These are phyloP conservation scores for Podarcis muralis DNA, from an alignment of 2,113 vertebrate species.

Conservation along the genomic window DNA sequence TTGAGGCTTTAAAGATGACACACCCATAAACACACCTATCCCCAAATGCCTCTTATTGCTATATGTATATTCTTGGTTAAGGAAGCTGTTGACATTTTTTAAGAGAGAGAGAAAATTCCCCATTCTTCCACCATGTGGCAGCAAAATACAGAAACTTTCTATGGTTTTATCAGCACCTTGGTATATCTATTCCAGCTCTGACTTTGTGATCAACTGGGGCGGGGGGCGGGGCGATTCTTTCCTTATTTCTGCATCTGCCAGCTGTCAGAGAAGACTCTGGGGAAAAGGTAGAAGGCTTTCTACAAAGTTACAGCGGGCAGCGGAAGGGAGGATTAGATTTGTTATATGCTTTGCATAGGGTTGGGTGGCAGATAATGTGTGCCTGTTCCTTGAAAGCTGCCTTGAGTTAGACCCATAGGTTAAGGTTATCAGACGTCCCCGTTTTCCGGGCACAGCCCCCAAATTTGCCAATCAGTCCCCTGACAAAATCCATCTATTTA, in stretches of 20 bases:
- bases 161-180: constrained; percentile 6
- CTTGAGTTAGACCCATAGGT: too few species aligned
- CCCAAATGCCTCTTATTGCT: neutral
- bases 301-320: constrained; percentile 58
- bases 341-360: constrained; percentile 33
- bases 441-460: too few species aligned
- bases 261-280: constrained; percentile 59
- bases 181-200: constrained; percentile 56
- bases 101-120: constrained; percentile 2
- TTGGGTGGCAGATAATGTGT: constrained; percentile 4
- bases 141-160: constrained; percentile 25
- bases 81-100: neutral
- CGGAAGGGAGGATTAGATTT: constrained; percentile 52
- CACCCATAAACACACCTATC: neutral
- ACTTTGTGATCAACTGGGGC: constrained; percentile 47
- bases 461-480: too few species aligned
- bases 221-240: constrained; percentile 5
- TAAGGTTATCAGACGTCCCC: too few species aligned
- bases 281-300: constrained; percentile 61
- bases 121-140: constrained; percentile 60
- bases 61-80: neutral
- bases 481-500: too few species aligned
- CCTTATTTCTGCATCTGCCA: constrained; percentile 63
- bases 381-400: constrained; percentile 13
- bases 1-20: constrained; percentile 8